Conservation (phyloP, 2,888 invertebrate species). For the Synanthedon vespiformis region DNA sequence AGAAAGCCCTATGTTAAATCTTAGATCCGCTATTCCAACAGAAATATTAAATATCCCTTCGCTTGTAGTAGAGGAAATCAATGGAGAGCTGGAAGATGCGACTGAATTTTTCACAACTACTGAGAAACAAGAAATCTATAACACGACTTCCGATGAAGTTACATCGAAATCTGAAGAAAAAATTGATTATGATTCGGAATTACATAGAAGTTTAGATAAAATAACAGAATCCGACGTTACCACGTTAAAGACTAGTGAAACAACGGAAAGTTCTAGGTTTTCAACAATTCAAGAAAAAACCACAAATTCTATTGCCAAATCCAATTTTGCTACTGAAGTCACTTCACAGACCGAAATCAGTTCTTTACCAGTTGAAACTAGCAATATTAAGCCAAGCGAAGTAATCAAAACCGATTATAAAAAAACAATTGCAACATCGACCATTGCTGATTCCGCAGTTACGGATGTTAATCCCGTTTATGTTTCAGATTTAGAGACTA, state of each 20-base stretch:
- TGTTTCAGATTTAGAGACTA: constrained; percentile 1
- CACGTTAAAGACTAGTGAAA: constrained; percentile 10
- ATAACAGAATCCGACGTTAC: constrained; percentile 11
- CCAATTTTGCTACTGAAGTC: constrained; percentile 44
- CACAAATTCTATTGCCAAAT: constrained; percentile 31
- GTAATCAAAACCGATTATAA: constrained; percentile 32
- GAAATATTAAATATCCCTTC: constrained; percentile 41
- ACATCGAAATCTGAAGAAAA: constrained; percentile 12
- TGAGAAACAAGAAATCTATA: constrained; percentile 6
- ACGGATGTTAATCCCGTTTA: constrained; percentile 4
- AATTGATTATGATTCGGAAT: neutral
- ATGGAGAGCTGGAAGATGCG: constrained; percentile 27
- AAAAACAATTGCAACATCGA: constrained; percentile 28
- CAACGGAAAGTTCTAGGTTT: constrained; percentile 12
- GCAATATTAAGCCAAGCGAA: constrained; percentile 55
- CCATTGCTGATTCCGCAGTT: constrained; percentile 15
- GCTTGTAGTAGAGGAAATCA: constrained; percentile 29
- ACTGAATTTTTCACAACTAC: constrained; percentile 14
- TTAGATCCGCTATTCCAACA: constrained; percentile 51
- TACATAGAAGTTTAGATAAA: neutral
- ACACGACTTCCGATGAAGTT: constrained; percentile 8
- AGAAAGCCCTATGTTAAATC: constrained; percentile 42
- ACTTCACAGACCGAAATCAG: constrained; percentile 53
- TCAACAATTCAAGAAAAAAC: constrained; percentile 26
- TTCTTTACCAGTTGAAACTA: constrained; percentile 55